Base-by-base conservation (phyloP, 2,113 vertebrate species). In the Mungos mungo region DNA sequence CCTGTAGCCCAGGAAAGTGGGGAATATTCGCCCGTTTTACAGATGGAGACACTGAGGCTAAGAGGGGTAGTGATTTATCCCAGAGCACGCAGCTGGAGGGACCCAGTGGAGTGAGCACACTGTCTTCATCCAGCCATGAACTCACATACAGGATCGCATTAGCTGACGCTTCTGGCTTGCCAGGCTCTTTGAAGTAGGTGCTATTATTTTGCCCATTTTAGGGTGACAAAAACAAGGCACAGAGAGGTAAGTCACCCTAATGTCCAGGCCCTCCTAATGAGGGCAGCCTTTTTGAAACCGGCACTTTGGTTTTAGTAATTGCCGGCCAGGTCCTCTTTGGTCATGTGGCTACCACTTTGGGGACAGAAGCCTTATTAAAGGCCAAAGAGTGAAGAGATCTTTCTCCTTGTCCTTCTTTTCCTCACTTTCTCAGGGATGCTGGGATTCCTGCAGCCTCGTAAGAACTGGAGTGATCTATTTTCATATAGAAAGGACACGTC, bases 401-500 rank as follows among this genome's bases (percentile, higher is more conserved):
- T 8, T 83, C 45, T 80, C 15, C 35, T 80, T 25, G 13, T 4
- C 69, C 25, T 5, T 87, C 12, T 69, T 45, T 11, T 1, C 52
- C n/a, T 52, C 19, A 1, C 14, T 27, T 21, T 52, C 52, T 95
- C 60, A 81, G 68, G 90, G 92, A 95, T 2, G 11, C 52, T 23
- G 41, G 63, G 71, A 69, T 16, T 1, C 21, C 60, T 45, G 77
- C n/a, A 47, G 29, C 18, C 54, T 52, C 45, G 3, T 47, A 84
- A 81, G n/a, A 93, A 65, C 33, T 29, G 74, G 90, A 85, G 7
- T 60, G 19, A 31, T 54, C 38, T 52, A 29, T 57, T 91, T 97
- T 86, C 52, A 80, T 57, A 65, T 29, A 31, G 52, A 88, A 95
- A 90, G 63, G 23, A 45, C 45, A 60, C 38, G 23, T 52, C 23